Percentiles rank a stretch among this genome's conserved stretches.
phyloP scores from a whole-genome alignment of 2,113 vertebrate species.

The Crotalus horridus region DNA sequence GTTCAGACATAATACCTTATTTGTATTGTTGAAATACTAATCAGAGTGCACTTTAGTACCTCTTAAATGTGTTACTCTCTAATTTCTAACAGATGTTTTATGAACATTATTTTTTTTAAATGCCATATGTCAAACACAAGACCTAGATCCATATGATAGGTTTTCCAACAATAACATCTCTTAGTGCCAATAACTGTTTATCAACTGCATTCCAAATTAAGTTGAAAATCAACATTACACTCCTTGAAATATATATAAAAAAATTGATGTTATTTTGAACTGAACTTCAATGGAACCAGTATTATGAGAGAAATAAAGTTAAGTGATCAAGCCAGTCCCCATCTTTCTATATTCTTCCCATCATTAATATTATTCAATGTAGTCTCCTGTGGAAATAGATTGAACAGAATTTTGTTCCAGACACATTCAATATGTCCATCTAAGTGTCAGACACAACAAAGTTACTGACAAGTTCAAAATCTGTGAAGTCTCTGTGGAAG shows the following conservation, averaged over 20 bases:
- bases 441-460: neutral
- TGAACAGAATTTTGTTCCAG: neutral
- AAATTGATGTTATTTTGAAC: conserved; percentile 47
- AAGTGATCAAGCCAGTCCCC: neutral
- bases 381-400: neutral
- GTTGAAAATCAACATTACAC: conserved; percentile 62
- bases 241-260: conserved; percentile 41
- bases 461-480: neutral
- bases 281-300: conserved; percentile 17
- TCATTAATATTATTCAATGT: conserved; percentile 5
- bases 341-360: conserved; percentile 18
- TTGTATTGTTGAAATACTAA: conserved; percentile 69
- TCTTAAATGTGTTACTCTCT: conserved; percentile 67
- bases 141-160: conserved; percentile 48
- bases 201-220: conserved; percentile 59
- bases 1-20: conserved; percentile 62
- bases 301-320: conserved; percentile 10
- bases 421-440: neutral
- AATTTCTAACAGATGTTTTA: conserved; percentile 72
- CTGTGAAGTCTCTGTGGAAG: neutral
- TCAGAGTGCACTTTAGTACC: conserved; percentile 66
- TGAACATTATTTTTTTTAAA: conserved; percentile 49
- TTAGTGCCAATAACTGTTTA: conserved; percentile 63
- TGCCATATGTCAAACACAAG: conserved; percentile 63
- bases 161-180: conserved; percentile 60